A percentile compares a stretch with the other conserved stretches of the same genome.
Evolutionary conservation across 2,797 vertebrate genomes (phyloP).

Genomic region (Hafferia zeledoni): DNA sequence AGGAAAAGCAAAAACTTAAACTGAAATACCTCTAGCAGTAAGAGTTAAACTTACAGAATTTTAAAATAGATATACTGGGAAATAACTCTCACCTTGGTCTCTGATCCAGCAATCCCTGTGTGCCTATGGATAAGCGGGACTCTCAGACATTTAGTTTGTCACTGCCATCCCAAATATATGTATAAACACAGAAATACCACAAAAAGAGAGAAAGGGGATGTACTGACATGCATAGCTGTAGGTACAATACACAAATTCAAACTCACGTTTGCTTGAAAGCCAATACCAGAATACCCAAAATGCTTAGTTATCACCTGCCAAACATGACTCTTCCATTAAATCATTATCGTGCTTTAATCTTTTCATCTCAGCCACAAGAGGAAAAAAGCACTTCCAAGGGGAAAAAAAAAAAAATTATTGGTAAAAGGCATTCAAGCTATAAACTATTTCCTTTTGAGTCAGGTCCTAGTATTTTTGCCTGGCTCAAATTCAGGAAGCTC

Average conservation of each 20-base stretch:
- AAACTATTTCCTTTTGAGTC: constrained; percentile 63
- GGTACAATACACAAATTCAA: not conserved
- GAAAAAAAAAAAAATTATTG: constrained; percentile 64
- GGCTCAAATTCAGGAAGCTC: constrained; percentile 43
- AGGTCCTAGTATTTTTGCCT: constrained; percentile 33
- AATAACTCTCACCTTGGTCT: not conserved
- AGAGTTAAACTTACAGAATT: not conserved
- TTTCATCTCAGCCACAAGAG: constrained; percentile 20
- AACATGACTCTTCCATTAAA: not conserved
- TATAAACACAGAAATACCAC: rapidly evolving
- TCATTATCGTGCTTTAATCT: not conserved
- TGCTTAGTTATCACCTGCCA: not conserved
- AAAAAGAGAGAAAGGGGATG: not conserved
- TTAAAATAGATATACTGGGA: not conserved
- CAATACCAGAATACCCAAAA: not conserved
- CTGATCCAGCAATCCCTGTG: not conserved
- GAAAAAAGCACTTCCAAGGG: not conserved
- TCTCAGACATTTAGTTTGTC: not conserved
- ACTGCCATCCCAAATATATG: not conserved
- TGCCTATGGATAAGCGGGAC: not conserved
- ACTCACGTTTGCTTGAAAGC: not conserved
- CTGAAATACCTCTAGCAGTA: not conserved
- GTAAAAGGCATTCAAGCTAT: constrained; percentile 42
- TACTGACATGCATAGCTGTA: not conserved
- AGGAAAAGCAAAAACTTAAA: not conserved